phyloP scores from a whole-genome alignment of 2,797 vertebrate genomes.

The Stomatorhinus walkeri region DNA sequence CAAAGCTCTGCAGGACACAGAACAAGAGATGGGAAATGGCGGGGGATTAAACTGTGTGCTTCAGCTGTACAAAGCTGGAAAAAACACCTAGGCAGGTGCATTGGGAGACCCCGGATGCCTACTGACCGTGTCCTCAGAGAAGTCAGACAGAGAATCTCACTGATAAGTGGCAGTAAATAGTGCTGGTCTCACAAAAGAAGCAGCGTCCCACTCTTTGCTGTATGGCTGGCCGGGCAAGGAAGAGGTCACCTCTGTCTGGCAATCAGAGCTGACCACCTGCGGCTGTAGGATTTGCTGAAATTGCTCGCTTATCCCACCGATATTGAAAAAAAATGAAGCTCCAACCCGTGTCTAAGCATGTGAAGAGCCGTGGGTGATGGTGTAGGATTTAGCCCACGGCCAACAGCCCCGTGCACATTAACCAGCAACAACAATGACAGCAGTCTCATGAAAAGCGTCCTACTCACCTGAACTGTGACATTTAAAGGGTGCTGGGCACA shows the following conservation, averaged over 20 bases:
- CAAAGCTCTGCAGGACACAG: not conserved
- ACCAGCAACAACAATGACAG: conserved; percentile 13
- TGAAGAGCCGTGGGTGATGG: conserved; percentile 28
- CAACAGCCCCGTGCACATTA: conserved; percentile 12
- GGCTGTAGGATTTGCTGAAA: conserved; percentile 52
- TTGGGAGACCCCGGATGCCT: not conserved
- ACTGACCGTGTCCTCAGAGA: conserved; percentile 7
- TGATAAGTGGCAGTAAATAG: conserved; percentile 41
- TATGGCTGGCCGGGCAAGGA: conserved; percentile 41
- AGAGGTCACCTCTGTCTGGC: conserved; percentile 22
- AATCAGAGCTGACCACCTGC: conserved; percentile 29
- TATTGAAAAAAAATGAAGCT: conserved; percentile 26
- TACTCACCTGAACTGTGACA: conserved; percentile 26
- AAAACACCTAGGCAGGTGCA: not conserved
- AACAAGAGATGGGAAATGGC: not conserved
- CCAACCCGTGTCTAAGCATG: conserved; percentile 20
- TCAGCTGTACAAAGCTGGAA: not conserved
- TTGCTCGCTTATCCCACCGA: conserved; percentile 44
- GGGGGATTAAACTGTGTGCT: not conserved
- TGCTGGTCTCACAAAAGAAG: conserved; percentile 42
- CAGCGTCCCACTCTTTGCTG: conserved; percentile 28
- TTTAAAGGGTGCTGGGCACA: conserved; percentile 24
- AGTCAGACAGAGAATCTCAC: conserved; percentile 19
- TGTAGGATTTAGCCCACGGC: conserved; percentile 3
- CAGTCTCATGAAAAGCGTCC: conserved; percentile 4